Base-by-base conservation (phyloP, 2,113 vertebrate species). In the Callithrix jacchus region DNA sequence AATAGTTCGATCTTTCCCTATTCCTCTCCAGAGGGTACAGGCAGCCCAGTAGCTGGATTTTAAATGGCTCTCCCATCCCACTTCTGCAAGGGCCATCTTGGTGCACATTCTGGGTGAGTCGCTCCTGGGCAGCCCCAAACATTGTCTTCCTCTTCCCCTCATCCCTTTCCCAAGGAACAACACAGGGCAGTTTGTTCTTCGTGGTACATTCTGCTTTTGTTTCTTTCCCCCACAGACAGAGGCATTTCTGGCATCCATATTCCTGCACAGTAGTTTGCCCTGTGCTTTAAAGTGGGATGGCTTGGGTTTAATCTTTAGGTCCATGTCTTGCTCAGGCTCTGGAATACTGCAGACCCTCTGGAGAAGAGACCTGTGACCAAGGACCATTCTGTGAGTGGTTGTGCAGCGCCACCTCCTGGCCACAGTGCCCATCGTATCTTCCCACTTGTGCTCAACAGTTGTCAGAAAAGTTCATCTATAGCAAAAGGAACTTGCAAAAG, bases 331-430 rank as follows among this genome's bases (percentile, higher is more conserved):
- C 66, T 49, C 76, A 30, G 42, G 40, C 52, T 56, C 20, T 80
- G 20, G 66, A 68, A 54, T 49, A 37, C 37, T 35, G 18, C 5
- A 40, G 18, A 18, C 40, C 37, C 74, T 35, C 6, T 5, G 32
- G 71, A 45, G 25, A 6, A 68, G 23, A 92, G 61, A 71, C 40
- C 47, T 83, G 80, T 64, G 45, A 21, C 68, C 42, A 25, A 58
- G 23, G 73, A 49, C 91, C 25, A 0, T 89, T 71, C 18, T 27
- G 42, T 66, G 52, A 21, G 58, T 76, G 37, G 95, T 76, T 68
- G 1, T 66, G n/a, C 45, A 86, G 96, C 66, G 87, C 97, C 97
- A 95, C 85, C 97, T 97, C 47, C 96, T 96, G 97, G 93, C 92
- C 81, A 12, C 13, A 9, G 7, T 6, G 7, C 25, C 45, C 7